phyloP scores from a whole-genome alignment of 2,113 vertebrate species.

The Pluvialis apricaria region DNA sequence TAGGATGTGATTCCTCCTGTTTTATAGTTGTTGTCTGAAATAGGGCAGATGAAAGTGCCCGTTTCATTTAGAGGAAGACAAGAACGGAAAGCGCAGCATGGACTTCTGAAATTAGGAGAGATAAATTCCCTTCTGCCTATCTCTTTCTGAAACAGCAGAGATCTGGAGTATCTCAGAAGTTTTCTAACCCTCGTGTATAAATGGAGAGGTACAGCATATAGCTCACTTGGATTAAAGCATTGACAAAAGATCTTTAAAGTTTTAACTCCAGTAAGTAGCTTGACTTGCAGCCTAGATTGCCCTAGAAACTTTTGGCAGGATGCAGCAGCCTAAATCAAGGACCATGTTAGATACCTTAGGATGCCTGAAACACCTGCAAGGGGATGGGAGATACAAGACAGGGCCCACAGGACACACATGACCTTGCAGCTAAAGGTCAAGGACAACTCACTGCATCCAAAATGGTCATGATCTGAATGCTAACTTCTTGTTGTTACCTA shows the following conservation, averaged over 20 bases:
- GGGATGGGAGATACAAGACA: background rate
- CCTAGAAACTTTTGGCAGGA: background rate
- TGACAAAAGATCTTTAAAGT: background rate
- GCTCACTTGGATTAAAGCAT: background rate
- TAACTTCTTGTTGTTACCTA: background rate
- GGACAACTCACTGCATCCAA: background rate
- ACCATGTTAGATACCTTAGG: background rate
- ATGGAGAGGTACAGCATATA: background rate
- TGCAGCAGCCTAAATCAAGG: background rate
- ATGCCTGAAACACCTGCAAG: background rate
- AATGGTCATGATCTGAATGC: background rate
- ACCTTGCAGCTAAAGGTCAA: background rate
- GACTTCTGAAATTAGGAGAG: background rate
- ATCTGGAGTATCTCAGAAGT: background rate
- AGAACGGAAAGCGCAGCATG: background rate
- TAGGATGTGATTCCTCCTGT: background rate
- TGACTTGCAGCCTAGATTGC: background rate
- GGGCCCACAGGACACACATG: background rate
- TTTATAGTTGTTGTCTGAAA: background rate
- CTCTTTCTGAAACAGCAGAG: background rate
- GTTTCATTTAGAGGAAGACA: background rate
- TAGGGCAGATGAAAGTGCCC: background rate
- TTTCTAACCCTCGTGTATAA: background rate
- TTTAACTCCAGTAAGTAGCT: background rate
- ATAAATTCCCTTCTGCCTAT: background rate